Evolutionary conservation across 2,888 invertebrate genomes (phyloP).

Genomic region (Meghimatium bilineatum): DNA sequence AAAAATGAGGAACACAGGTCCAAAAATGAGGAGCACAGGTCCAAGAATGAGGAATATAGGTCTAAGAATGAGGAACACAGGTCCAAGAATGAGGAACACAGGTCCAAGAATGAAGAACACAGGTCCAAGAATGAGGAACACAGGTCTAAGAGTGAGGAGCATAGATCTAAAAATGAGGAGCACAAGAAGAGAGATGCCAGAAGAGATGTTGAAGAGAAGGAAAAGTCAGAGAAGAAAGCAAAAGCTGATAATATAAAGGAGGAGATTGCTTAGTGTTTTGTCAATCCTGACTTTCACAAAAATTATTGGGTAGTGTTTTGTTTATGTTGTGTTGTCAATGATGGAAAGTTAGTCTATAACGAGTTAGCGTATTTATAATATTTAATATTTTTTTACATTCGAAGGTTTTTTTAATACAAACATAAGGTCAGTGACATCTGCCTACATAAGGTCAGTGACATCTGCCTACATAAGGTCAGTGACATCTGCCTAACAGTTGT

Average conservation of each 20-base stretch:
- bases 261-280: not conserved
- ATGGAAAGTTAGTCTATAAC: too few species aligned
- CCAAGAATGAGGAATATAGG: not conserved
- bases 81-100: slow-evolving; percentile 33
- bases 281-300: too few species aligned
- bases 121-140: slow-evolving; percentile 28
- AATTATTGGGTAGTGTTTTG: too few species aligned
- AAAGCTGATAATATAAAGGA: slow-evolving; percentile 10
- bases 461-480: too few species aligned
- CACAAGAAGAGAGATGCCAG: slow-evolving; percentile 21
- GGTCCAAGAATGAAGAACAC: slow-evolving; percentile 6
- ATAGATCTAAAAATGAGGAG: not conserved
- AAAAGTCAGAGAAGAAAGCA: slow-evolving; percentile 22
- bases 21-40: slow-evolving; percentile 20
- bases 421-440: too few species aligned
- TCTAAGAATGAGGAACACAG: slow-evolving; percentile 23
- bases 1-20: slow-evolving; percentile 24
- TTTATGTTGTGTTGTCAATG: not conserved
- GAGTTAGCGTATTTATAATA: too few species aligned
- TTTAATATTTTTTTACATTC: too few species aligned
- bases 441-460: too few species aligned
- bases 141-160: slow-evolving; percentile 17
- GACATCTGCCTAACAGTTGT: too few species aligned
- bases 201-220: slow-evolving; percentile 4
- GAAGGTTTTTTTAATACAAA: too few species aligned